Base-by-base conservation (phyloP, 2,797 vertebrate genomes). In the Anguilla anguilla region DNA sequence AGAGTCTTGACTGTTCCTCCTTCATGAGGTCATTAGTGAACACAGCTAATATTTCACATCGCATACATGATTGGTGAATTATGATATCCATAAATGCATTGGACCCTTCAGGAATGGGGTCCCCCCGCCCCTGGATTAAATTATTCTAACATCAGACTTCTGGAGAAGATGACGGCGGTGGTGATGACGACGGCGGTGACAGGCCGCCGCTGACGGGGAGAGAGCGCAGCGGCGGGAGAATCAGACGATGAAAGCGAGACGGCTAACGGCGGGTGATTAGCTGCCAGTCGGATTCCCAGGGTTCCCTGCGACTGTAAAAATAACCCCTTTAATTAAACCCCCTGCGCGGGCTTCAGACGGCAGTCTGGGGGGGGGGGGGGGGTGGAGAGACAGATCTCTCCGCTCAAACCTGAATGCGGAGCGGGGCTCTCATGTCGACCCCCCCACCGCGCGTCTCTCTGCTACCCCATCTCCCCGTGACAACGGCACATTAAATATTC, bases 401-500 rank as follows among this genome's bases (percentile, higher is more conserved):
- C n/a, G 39, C 64, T 28, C 59, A 25, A 43, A 61, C 49, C 46
- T n/a, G 17, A 25, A 67, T n/a, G 7, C 31, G 39, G 43, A 61
- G 35, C 11, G 43, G 43, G 57, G 13, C n/a, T 53, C 57, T 6
- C 19, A 9, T 46, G 15, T 15, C 31, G 2, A 46, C 57, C 6
- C 39, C 84, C 69, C 59, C 61, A 69, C 53, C 5, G 31, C 84
- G 6, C 13, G 15, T 6, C 61, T 17, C 82, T 43, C 61, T 57
- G 25, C 87, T 93, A 93, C 92, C 89, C 95, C 93, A 96, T 96
- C 95, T 96, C 95, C 96, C 93, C 89, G 84, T 92, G 93, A 92
- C 91, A 92, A 92, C 89, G 92, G 89, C 89, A 88, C 94, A 96
- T 95, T 96, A 96, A 96, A 96, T 92, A 96, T 96, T 96, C 94